Conservation (phyloP, 2,113 vertebrate genomes). For the Emydura subglobosa region DNA sequence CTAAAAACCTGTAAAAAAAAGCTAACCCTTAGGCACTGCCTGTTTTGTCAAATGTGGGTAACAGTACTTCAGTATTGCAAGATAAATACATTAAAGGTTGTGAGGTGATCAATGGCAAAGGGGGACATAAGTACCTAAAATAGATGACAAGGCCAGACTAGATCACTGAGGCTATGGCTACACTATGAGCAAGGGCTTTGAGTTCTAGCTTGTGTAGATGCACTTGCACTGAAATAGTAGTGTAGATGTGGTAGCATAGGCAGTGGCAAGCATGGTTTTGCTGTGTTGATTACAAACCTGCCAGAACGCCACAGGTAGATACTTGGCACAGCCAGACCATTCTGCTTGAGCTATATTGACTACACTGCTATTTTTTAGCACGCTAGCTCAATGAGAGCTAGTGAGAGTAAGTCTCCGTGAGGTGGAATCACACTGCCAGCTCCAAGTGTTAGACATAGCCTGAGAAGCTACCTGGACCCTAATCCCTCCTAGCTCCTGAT, state of each 20-base stretch:
- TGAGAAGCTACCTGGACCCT: neutral
- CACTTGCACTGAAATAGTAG: neutral
- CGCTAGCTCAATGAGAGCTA: neutral
- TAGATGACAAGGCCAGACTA: neutral
- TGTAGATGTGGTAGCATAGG: neutral
- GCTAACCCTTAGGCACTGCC: neutral
- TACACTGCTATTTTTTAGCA: neutral
- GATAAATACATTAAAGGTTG: neutral
- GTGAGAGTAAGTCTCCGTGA: neutral
- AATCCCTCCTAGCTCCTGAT: neutral
- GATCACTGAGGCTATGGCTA: no score
- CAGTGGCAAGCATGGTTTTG: no score
- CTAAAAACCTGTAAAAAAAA: slow-evolving; percentile 42
- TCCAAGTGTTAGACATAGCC: neutral
- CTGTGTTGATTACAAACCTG: no score
- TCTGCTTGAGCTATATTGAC: neutral
- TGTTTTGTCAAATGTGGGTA: neutral
- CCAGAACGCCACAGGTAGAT: neutral
- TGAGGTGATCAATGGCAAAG: neutral
- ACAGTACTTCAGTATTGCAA: neutral
- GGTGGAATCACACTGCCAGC: neutral
- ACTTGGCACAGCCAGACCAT: neutral
- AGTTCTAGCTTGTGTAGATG: neutral
- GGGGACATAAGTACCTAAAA: neutral
- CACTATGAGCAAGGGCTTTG: neutral